These are phyloP conservation scores for Nematostella vectensis DNA, from an alignment of 92 coral and sea anemone genomes.

Conservation along the genomic window DNA sequence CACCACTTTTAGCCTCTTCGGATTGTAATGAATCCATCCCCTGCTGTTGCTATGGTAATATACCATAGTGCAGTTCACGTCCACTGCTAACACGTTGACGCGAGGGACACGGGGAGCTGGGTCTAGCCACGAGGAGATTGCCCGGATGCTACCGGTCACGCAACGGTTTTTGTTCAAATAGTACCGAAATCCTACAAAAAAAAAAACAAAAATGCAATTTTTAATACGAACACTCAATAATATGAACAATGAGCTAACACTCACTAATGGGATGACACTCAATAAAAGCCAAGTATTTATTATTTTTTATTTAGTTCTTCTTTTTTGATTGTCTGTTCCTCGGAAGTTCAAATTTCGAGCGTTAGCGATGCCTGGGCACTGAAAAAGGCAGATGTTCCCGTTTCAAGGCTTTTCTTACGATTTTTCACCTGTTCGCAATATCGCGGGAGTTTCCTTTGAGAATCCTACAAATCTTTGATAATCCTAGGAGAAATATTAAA, in stretches of 20 bases:
- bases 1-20: neutral
- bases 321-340: neutral
- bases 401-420: no score
- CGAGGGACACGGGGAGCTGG: constrained; percentile 50
- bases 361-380: no score
- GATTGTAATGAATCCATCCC: constrained; percentile 20
- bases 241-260: neutral
- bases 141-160: constrained; percentile 64
- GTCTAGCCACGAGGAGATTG: constrained; percentile 66
- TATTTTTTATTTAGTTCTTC: neutral
- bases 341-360: no score
- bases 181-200: constrained; percentile 26
- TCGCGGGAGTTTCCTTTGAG: no score
- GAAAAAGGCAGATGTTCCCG: no score
- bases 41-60: constrained; percentile 32
- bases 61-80: constrained; percentile 21
- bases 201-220: neutral
- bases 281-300: no score
- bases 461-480: no score
- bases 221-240: neutral
- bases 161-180: constrained; percentile 71
- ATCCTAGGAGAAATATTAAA: no score
- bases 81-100: constrained; percentile 55
- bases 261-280: no score
- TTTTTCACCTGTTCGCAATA: no score